These are phyloP conservation scores for Caenorhabditis sp. DNA, from an alignment of 2,888 invertebrate genomes.

Conservation along the genomic window DNA sequence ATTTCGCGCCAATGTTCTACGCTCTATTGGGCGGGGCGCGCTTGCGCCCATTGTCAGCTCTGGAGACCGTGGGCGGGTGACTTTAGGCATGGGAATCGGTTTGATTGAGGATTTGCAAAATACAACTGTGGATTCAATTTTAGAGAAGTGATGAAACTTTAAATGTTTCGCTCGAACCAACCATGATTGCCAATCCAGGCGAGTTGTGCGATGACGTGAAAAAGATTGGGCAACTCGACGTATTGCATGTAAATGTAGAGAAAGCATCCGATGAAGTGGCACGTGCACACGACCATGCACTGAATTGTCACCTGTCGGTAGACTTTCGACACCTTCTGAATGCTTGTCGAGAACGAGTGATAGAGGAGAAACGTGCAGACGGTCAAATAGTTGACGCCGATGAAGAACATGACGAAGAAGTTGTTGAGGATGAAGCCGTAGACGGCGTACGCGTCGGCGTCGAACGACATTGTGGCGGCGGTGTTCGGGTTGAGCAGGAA, in stretches of 20 bases:
- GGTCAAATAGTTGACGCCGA: constrained; percentile 28
- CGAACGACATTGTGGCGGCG: not conserved
- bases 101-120: too few relatives aligned
- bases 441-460: constrained; percentile 16
- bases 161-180: not conserved
- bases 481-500: constrained; percentile 20
- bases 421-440: constrained; percentile 45
- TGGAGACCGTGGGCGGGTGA: too few relatives aligned
- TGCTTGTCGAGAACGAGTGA: constrained; percentile 22
- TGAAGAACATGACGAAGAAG: constrained; percentile 36
- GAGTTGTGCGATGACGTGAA: constrained; percentile 33
- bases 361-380: constrained; percentile 35
- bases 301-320: constrained; percentile 23
- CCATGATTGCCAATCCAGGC: constrained; percentile 58
- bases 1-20: too few relatives aligned
- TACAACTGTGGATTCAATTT: too few relatives aligned
- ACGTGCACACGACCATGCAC: constrained; percentile 32
- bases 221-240: constrained; percentile 17
- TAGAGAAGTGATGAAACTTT: too few relatives aligned
- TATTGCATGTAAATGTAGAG: constrained; percentile 53
- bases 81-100: too few relatives aligned
- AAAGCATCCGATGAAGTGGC: constrained; percentile 50
- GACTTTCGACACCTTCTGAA: constrained; percentile 24
- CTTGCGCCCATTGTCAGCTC: too few relatives aligned
- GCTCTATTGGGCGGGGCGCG: too few relatives aligned